A percentile compares a stretch with the other conserved stretches of the same genome.
These are phyloP conservation scores for Athripsodes cinereus DNA, from an alignment of 2,888 invertebrate genomes.

Conservation along the genomic window DNA sequence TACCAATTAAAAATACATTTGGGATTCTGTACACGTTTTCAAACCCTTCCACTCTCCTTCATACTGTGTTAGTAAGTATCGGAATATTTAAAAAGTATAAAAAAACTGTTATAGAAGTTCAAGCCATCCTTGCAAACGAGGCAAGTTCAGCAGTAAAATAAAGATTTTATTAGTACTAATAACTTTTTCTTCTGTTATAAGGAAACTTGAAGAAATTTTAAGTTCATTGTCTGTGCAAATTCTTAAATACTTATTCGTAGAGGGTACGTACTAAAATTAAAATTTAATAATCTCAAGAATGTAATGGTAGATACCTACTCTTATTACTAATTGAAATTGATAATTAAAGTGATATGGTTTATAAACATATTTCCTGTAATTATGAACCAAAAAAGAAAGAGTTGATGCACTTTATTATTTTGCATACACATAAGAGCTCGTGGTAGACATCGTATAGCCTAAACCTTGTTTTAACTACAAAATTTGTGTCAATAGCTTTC, in stretches of 20 bases:
- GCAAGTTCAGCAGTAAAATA: conserved; percentile 4
- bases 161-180: background rate
- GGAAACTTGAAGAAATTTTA: background rate
- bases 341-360: too few species aligned
- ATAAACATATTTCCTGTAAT: too few species aligned
- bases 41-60: background rate
- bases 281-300: too few species aligned
- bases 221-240: background rate
- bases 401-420: too few species aligned
- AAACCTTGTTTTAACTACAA: background rate
- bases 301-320: too few species aligned
- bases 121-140: background rate
- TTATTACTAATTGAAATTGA: too few species aligned
- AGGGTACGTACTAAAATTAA: too few species aligned
- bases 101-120: background rate
- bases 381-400: too few species aligned
- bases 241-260: too few species aligned
- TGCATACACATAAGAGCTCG: too few species aligned
- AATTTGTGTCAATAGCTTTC: background rate
- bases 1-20: background rate
- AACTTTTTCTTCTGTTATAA: background rate
- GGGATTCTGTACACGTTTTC: background rate
- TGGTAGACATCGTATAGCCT: background rate
- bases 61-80: too few species aligned
- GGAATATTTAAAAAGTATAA: too few species aligned